Evolutionary conservation across 2,113 vertebrate genomes (phyloP), one percentile per base, ranked within the genome.

Genomic region (Equus quagga): DNA sequence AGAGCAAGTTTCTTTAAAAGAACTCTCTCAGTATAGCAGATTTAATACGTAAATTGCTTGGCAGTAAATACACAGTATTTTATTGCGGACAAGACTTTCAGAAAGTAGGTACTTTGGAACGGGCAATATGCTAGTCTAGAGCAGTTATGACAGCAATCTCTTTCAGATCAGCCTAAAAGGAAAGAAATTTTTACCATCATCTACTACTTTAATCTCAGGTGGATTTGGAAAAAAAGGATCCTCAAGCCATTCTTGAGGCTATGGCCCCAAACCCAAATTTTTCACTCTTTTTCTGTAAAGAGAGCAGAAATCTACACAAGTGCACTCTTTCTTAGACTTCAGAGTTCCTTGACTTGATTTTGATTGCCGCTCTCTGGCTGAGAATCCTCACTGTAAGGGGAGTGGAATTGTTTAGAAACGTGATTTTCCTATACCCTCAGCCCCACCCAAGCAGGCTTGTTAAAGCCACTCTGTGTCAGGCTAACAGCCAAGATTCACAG

Each of bases 151-250:
- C 44, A 41, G 24, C 24, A 79, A 62, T 86, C 44, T 84, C 60
- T 97, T 92, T 86, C 28, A 62, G 26, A 33, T 24, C 58, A 64
- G 7, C n/a, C 75, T 87, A 24, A 72, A 96, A 87, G 8, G 11
- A 91, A 91, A 92, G 4, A 81, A 51, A 17, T 15, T 46, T 81
- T 82, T 31, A 78, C 62, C 21, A 56, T 75, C 44, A 67, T 75
- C 33, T 79, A 78, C 49, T 91, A 73, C 41, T 84, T 88, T 54
- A 92, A 94, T 94, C 76, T 91, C 60, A 88, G 18, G 69, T 54
- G 23, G 23, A 60, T 64, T 67, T 65, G 26, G 13, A 49, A 44
- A 26, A 76, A 96, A 14, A 67, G 10, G 18, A 54, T 62, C 8
- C 41, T 82, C 54, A 65, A 81, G 28, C 31, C 31, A 91, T 49